These are phyloP conservation scores for Delia radicum DNA, from an alignment of 1,140 invertebrate species.

Conservation along the genomic window DNA sequence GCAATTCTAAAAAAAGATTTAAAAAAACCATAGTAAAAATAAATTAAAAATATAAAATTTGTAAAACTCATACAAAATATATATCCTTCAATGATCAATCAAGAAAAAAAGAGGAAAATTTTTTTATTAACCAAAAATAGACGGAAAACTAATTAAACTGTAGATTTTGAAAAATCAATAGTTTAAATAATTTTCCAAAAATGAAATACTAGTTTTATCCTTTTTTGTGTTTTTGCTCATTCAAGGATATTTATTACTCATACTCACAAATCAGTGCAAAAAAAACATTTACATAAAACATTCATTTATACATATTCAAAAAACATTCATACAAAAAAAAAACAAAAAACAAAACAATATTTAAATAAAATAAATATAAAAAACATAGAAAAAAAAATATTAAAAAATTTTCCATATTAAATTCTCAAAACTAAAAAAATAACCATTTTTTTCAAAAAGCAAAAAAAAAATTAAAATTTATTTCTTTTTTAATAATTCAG, in stretches of 20 bases:
- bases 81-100: background rate
- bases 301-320: slow-evolving; percentile 28
- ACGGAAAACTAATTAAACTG: too few species aligned
- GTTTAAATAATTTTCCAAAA: too few species aligned
- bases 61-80: background rate
- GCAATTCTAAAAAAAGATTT: slow-evolving; percentile 11
- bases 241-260: too few species aligned
- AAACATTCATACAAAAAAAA: slow-evolving; percentile 25
- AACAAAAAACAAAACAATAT: background rate
- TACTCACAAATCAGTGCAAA: background rate
- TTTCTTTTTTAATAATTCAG: slow-evolving; percentile 49
- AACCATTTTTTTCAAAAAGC: too few species aligned
- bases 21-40: background rate
- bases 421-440: background rate
- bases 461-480: slow-evolving; percentile 42
- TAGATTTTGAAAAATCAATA: background rate
- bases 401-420: background rate
- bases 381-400: background rate
- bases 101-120: background rate
- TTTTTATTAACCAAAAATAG: background rate
- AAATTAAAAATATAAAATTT: background rate
- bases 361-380: slow-evolving; percentile 12
- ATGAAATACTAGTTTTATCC: too few species aligned
- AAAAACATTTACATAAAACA: background rate
- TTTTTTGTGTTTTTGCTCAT: too few species aligned